Base-by-base conservation (phyloP, 2,113 vertebrate genomes). In the Formicarius rufipectus region DNA sequence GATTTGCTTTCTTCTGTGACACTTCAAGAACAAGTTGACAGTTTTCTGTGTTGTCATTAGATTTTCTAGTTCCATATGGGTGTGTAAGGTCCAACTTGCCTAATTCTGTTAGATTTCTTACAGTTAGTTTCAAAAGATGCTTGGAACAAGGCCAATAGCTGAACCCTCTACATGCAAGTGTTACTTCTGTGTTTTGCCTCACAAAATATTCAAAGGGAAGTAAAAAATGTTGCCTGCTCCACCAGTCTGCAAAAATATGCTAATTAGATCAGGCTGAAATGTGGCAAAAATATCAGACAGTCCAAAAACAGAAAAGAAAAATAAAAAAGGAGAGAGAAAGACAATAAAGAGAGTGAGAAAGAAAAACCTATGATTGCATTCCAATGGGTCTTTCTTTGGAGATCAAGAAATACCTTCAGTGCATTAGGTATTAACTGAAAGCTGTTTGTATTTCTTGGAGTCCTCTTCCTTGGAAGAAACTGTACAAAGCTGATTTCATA, bases 121-220 rank as follows among this genome's bases (percentile, higher is more conserved):
- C 63, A 77, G 45, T 49, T 82, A 79, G 40, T 83, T 95, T 94
- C 25, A 20, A 85, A 89, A 5, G 67, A 76, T 16, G 37, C 28
- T 73, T 96, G 95, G 82, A 93, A 69, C 6, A 44, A 85, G 33
- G 58, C 89, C 87, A 93, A 3, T 21, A 73, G 49, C 81, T 89
- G 78, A 94, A 89, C 31, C 59, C 45, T 55, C 37, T 66, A n/a
- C 27, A 45, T 73, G 33, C 72, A 96, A 53, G 77, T 82, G 49
- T 84, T 95, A 91, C 67, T 95, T 95, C 81, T 91, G 77, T 97
- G 91, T 95, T 97, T 95, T 96, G 73, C 77, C 74, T 97, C 69
- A 79, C 84, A 91, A 95, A 94, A 91, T 79, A 33, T 94, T 95
- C 62, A 75, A 28, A 92, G 7, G 18, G 50, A 95, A 80, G 27